These are phyloP conservation scores for Gallinago jamesoni DNA, from an alignment of 2,113 vertebrate species.

Conservation along the genomic window DNA sequence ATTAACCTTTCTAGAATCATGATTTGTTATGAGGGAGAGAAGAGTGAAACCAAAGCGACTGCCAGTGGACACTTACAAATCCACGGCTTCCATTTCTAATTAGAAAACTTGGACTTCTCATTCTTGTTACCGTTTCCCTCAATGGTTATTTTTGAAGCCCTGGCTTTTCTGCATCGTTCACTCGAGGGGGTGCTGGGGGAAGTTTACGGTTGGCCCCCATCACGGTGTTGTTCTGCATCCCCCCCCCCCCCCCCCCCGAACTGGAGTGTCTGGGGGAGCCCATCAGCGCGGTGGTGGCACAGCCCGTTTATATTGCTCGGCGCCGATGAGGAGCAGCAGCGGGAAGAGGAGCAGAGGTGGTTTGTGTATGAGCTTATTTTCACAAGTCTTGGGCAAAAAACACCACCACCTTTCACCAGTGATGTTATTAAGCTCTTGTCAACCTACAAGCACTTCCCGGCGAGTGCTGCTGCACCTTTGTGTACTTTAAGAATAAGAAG, in stretches of 20 bases:
- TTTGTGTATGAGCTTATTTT: neutral
- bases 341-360: neutral
- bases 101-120: neutral
- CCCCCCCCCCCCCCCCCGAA: fast-evolving
- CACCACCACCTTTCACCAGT: neutral
- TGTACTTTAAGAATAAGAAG: neutral
- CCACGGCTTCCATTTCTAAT: neutral
- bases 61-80: neutral
- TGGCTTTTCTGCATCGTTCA: fast-evolving
- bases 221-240: fast-evolving
- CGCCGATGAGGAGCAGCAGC: neutral
- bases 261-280: fast-evolving
- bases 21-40: neutral
- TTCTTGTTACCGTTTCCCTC: fast-evolving
- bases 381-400: neutral
- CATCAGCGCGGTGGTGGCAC: neutral
- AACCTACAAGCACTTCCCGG: neutral
- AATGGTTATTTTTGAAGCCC: fast-evolving
- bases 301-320: neutral
- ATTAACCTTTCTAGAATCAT: neutral
- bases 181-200: fast-evolving
- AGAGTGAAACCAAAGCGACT: neutral
- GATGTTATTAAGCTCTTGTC: neutral
- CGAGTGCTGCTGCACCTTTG: neutral
- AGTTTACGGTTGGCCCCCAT: fast-evolving